Evolutionary conservation across 2,797 vertebrate species (phyloP).

Genomic region (Halcyon chelicuti): DNA sequence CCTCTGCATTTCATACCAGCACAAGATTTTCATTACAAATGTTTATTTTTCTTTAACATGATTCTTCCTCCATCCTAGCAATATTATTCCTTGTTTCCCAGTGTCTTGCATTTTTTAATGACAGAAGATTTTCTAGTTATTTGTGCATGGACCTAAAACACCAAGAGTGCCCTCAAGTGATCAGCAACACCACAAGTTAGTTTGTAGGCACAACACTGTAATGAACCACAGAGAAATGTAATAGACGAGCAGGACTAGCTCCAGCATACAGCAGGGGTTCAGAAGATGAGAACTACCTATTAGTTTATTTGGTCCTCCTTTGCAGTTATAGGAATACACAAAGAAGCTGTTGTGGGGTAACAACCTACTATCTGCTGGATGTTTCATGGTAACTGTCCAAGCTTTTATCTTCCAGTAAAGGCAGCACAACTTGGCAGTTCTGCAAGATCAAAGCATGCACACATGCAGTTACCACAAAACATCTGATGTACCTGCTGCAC

Average conservation of each 20-base stretch:
- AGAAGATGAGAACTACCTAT: neutral
- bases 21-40: conserved; percentile 7
- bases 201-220: neutral
- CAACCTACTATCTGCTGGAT: neutral
- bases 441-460: neutral
- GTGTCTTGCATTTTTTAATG: neutral
- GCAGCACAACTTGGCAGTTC: neutral
- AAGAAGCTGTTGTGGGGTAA: neutral
- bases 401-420: neutral
- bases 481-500: neutral
- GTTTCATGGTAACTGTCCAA: neutral
- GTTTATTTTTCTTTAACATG: neutral
- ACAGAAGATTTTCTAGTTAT: neutral
- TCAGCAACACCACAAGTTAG: neutral
- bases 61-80: neutral
- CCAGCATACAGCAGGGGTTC: neutral
- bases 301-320: neutral
- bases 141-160: neutral
- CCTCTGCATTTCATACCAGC: neutral
- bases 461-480: neutral
- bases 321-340: neutral
- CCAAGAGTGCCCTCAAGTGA: conserved; percentile 66
- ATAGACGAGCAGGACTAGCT: neutral
- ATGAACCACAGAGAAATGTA: neutral
- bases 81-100: neutral